Percentiles rank a stretch among this genome's conserved stretches.
phyloP scores from a whole-genome alignment of 1,140 invertebrate species.

The Subanguina moxae region DNA sequence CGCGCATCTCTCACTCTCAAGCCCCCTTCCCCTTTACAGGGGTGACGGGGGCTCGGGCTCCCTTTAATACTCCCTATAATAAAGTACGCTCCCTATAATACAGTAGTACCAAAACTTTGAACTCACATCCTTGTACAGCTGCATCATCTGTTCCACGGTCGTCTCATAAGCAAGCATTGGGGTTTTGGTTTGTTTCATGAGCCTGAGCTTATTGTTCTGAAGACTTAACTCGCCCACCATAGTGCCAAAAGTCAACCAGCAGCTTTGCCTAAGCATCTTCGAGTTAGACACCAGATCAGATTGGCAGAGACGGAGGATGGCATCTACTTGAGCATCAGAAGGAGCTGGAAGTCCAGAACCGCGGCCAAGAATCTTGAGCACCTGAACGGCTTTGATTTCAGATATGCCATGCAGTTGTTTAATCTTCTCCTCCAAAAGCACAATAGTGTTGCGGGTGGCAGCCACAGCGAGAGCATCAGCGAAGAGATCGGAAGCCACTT shows the following conservation, averaged over 20 bases:
- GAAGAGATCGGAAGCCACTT: conserved; percentile 34
- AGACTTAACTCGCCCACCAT: conserved; percentile 23
- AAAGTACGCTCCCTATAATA: no score
- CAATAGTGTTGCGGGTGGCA: conserved; percentile 45
- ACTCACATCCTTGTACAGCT: conserved; percentile 28
- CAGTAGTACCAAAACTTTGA: neutral
- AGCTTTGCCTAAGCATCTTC: conserved; percentile 39
- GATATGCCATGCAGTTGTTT: conserved; percentile 20
- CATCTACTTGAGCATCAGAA: conserved; percentile 41
- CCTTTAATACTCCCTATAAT: no score
- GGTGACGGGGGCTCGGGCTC: no score
- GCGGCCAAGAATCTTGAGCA: conserved; percentile 36
- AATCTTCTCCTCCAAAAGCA: conserved; percentile 40
- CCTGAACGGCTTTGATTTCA: conserved; percentile 24
- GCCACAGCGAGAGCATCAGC: conserved; percentile 42
- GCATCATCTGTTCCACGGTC: conserved; percentile 37
- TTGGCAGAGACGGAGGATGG: conserved; percentile 43
- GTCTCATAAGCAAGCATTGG: conserved; percentile 16
- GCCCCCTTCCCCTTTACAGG: no score
- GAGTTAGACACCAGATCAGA: conserved; percentile 21
- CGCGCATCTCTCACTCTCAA: no score
- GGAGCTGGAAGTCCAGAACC: conserved; percentile 39
- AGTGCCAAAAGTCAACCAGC: conserved; percentile 51
- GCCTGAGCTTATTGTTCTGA: conserved; percentile 14
- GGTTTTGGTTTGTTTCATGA: neutral